phyloP scores from a whole-genome alignment of 1,140 invertebrate genomes.

The Hyles euphorbiae region DNA sequence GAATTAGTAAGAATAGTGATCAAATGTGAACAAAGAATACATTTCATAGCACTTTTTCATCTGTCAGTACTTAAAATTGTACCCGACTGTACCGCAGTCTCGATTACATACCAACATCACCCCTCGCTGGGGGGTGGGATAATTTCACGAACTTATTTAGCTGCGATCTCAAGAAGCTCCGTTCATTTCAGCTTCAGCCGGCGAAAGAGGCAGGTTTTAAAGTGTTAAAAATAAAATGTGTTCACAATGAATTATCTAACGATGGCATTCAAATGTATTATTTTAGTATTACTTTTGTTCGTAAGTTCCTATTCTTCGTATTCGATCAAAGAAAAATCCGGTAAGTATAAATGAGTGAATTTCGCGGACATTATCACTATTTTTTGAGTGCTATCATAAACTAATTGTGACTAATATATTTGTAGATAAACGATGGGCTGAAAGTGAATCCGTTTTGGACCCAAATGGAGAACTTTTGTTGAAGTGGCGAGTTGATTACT shows the following conservation, averaged over 20 bases:
- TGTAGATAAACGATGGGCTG: conserved; percentile 32
- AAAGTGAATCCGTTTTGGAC: conserved; percentile 62
- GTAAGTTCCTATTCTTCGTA: conserved; percentile 37
- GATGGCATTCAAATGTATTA: conserved; percentile 27
- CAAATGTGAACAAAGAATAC: too few species aligned
- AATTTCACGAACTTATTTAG: conserved; percentile 12
- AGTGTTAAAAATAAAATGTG: conserved; percentile 9
- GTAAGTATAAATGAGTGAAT: conserved; percentile 26
- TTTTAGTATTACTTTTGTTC: conserved; percentile 23
- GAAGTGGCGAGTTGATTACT: conserved; percentile 61
- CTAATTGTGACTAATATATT: not conserved
- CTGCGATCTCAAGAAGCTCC: not conserved
- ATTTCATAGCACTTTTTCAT: too few species aligned
- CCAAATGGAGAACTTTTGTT: conserved; percentile 50
- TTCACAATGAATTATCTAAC: conserved; percentile 3
- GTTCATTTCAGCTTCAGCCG: conserved; percentile 5
- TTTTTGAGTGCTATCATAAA: too few species aligned
- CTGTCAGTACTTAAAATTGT: not conserved
- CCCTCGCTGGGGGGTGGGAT: not conserved
- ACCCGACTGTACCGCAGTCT: not conserved
- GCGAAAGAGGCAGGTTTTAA: not conserved
- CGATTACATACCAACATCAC: conserved; percentile 4
- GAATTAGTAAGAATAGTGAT: too few species aligned
- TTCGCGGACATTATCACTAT: too few species aligned
- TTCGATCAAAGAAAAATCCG: conserved; percentile 24